Percentiles rank a stretch among this genome's conserved stretches.
phyloP scores from a whole-genome alignment of 64 coral and sea anemone species.

The Stylophora pistillata region DNA sequence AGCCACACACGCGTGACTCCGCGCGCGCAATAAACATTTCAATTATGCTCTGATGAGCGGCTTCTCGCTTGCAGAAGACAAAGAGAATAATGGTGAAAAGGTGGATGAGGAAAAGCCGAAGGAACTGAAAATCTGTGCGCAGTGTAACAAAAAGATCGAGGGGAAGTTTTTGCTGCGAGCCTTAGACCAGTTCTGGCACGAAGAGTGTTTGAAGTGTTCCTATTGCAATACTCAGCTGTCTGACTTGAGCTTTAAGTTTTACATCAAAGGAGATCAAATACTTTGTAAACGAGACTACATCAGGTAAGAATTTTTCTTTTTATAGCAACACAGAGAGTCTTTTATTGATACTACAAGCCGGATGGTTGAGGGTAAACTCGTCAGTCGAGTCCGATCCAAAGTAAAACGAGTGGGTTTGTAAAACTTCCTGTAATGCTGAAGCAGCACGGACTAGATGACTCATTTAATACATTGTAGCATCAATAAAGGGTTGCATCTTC shows the following conservation, averaged over 20 bases:
- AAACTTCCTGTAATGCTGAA: no score
- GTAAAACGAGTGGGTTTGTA: no score
- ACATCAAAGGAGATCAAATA: constrained; percentile 66
- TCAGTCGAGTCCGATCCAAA: no score
- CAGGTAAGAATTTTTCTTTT: constrained; percentile 42
- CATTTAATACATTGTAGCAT: no score
- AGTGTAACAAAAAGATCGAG: constrained; percentile 37
- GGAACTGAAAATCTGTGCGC: constrained; percentile 29
- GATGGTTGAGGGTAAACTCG: no score
- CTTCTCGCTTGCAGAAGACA: constrained; percentile 1
- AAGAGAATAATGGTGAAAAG: neutral
- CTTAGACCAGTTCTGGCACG: constrained; percentile 87
- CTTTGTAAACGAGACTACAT: constrained; percentile 88
- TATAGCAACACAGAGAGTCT: neutral
- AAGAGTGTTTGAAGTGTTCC: constrained; percentile 86
- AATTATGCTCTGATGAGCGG: neutral
- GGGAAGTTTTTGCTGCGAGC: constrained; percentile 65
- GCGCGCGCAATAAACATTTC: neutral
- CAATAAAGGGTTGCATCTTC: no score
- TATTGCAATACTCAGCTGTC: constrained; percentile 67
- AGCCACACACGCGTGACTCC: neutral
- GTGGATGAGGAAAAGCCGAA: neutral
- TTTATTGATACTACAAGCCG: neutral
- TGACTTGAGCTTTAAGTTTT: constrained; percentile 73
- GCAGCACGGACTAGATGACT: no score